Base-by-base conservation (phyloP, 2,113 vertebrate species). In the Oreamnos americanus region DNA sequence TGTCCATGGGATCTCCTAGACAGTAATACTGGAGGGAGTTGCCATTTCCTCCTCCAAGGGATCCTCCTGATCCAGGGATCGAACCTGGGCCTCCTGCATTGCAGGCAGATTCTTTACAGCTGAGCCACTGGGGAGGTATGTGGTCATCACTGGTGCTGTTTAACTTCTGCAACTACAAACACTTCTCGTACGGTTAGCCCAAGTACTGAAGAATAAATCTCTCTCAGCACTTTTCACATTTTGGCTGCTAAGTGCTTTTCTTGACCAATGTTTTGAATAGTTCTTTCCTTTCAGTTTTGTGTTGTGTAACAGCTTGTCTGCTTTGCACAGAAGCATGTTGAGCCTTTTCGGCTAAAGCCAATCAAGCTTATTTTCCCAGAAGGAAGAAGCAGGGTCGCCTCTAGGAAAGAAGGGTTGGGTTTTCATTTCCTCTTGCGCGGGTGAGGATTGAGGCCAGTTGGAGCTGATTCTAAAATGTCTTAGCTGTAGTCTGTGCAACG, bases 341-440 rank as follows among this genome's bases (percentile, higher is more conserved):
- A 81, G 62, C 26, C 21, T 62, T 84, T 45, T 90, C 64, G 81
- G 55, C 79, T 90, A 33, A 90, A 91, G 51, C 39, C 91, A 87
- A 51, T 81, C 74, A 81, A 84, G 57, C 88, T 94, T 58, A 87
- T 95, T 88, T 96, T 71, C 94, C 30, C 51, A 92, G 87, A 97
- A 96, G 71, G 39, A 74, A 90, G 87, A 96, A 79, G 83, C n/a
- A 92, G 53, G 58, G 28, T 71, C 58, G 39, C 71, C 57, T 97
- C 45, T 79, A 51, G 94, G 96, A 96, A 93, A 93, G 83, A 94
- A 88, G 45, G 12, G 21, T 53, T 94, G 47, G 78, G 53, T 96
- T 87, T 95, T 96, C 82, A 94, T 95, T 98, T 92, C 87, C 84
- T 87, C 21, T 87, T 97, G 47, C 1, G 7, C 76, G 62, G 43